Percentiles rank a stretch among this genome's conserved stretches.
Evolutionary conservation across 2,797 vertebrate species (phyloP).

Genomic region (Phrynocephalus vlangalii): DNA sequence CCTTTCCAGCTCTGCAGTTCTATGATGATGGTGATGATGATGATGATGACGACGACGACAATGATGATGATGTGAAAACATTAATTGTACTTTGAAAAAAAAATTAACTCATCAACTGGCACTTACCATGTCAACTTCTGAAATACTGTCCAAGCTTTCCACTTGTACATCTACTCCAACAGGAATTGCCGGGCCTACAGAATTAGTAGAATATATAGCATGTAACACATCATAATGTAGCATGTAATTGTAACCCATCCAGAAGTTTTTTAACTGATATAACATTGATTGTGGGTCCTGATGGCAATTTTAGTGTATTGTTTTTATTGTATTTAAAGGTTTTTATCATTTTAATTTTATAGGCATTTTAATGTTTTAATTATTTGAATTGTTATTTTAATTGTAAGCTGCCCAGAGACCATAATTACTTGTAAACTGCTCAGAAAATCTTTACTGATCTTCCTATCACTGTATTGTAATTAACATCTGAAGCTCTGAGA

Average conservation of each 20-base stretch:
- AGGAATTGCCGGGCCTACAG: constrained; percentile 92
- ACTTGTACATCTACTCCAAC: constrained; percentile 97
- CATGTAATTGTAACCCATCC: neutral
- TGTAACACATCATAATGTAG: constrained; percentile 13
- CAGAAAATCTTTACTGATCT: neutral
- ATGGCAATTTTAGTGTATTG: too few species aligned
- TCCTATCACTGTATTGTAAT: neutral
- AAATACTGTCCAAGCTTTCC: constrained; percentile 97
- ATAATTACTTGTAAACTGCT: too few species aligned
- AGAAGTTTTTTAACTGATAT: neutral
- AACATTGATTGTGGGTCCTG: too few species aligned
- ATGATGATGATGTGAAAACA: neutral
- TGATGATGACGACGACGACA: too few species aligned
- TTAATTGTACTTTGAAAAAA: neutral
- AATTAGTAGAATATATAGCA: neutral
- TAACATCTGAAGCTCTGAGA: neutral
- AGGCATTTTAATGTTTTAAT: too few species aligned
- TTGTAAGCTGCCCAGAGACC: too few species aligned
- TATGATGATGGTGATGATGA: too few species aligned
- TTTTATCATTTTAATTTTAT: too few species aligned
- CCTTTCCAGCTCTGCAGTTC: too few species aligned
- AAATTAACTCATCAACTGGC: neutral
- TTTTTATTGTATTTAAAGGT: too few species aligned
- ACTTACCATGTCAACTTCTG: constrained; percentile 96
- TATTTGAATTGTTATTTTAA: too few species aligned